Evolutionary conservation across 2,797 vertebrate species (phyloP).

Genomic region (Microctenopoma lineatum): DNA sequence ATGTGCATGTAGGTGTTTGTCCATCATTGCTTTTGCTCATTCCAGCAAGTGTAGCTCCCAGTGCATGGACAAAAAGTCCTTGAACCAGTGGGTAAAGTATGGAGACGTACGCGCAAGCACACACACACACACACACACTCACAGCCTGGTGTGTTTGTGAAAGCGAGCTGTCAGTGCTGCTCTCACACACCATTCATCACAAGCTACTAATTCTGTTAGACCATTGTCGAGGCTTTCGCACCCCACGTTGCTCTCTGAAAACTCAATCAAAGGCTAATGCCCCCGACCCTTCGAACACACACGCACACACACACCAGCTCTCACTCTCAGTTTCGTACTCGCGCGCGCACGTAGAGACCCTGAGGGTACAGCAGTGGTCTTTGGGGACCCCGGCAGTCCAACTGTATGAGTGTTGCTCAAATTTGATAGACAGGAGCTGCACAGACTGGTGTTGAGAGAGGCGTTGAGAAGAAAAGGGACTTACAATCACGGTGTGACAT

Average conservation of each 20-base stretch:
- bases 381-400: constrained; percentile 63
- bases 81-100: constrained; percentile 74
- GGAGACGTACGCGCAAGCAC: constrained; percentile 23
- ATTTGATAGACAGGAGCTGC: constrained; percentile 68
- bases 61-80: constrained; percentile 87
- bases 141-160: constrained; percentile 85
- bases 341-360: constrained; percentile 61
- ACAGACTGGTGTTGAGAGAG: constrained; percentile 38
- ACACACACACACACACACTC: constrained; percentile 17
- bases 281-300: constrained; percentile 80
- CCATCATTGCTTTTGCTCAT: constrained; percentile 41
- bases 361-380: constrained; percentile 67
- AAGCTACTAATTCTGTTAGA: constrained; percentile 98
- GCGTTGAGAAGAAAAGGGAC: constrained; percentile 14
- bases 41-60: constrained; percentile 35
- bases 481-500: constrained; percentile 27
- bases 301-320: constrained; percentile 42
- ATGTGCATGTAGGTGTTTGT: constrained; percentile 18
- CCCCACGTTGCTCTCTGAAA: constrained; percentile 93
- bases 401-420: constrained; percentile 64
- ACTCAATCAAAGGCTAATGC: constrained; percentile 98
- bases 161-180: constrained; percentile 95
- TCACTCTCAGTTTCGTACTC: constrained; percentile 66
- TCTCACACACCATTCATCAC: constrained; percentile 98
- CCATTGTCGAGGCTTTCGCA: constrained; percentile 95